Base-by-base conservation (phyloP, 2,797 vertebrate genomes). In the Picus viridis region DNA sequence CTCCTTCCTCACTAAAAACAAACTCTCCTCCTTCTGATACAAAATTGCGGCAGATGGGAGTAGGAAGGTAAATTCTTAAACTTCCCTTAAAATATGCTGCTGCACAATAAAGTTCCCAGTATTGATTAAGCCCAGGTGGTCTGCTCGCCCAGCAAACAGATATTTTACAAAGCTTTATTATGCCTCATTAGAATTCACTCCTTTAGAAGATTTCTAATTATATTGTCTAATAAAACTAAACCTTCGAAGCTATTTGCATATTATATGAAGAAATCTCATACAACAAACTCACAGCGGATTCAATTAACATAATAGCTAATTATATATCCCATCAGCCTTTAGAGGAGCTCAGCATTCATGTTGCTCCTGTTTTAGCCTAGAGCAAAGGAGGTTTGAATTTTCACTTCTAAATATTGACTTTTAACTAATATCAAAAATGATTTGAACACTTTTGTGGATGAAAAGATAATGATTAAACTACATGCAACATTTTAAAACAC, bases 261-360 rank as follows among this genome's bases (percentile, higher is more conserved):
- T 97, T 98, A 98, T 98, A 99, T 98, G 98, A 98, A 98, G 97
- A 97, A 97, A 96, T 98, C 96, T 98, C 97, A 97, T 96, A 96
- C 97, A 96, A 97, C 96, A 97, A 98, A 98, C 96, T 97, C 96
- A 97, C 96, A 97, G 97, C 94, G 97, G 97, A 97, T 97, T 98
- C 96, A 98, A 98, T 98, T 98, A 98, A 98, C 98, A 98, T 98
- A 97, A 98, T 98, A 98, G 98, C 98, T 98, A 98, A 98, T 98
- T 98, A 98, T 96, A 96, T 96, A 97, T 97, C 97, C 98, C 98
- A 97, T 97, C 97, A 97, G 98, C 97, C 97, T 97, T 97, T 97
- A 97, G 97, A 98, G 98, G 94, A 96, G 98, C 97, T 96, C 96
- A 83, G 83, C 94, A 96, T 98, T 97, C 92, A 96, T 96, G 96